These are phyloP conservation scores for Tetrao urogallus DNA, from an alignment of 2,113 vertebrate species.

Conservation along the genomic window DNA sequence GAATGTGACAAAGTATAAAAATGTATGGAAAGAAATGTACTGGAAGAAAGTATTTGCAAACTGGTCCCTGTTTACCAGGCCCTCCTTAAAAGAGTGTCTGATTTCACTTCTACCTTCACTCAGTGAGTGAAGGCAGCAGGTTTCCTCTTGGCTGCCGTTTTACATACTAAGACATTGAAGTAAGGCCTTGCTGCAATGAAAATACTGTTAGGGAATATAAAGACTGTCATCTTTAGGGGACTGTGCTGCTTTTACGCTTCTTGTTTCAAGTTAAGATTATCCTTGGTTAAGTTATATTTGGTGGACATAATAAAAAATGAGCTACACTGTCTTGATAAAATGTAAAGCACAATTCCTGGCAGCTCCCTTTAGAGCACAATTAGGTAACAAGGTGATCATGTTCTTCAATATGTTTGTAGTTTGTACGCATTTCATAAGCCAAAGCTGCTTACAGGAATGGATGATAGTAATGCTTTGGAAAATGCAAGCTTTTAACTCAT, in stretches of 20 bases:
- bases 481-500: neutral
- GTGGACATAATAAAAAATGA: neutral
- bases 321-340: neutral
- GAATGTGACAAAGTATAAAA: neutral
- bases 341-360: neutral
- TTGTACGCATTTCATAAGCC: neutral
- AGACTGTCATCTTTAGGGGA: neutral
- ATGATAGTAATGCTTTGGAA: neutral
- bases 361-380: neutral
- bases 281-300: neutral
- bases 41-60: neutral
- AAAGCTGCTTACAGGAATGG: neutral
- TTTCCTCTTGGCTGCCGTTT: slow-evolving; percentile 62
- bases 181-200: neutral
- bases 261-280: neutral
- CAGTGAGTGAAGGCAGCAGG: slow-evolving; percentile 80
- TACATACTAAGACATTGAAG: neutral
- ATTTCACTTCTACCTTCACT: slow-evolving; percentile 68
- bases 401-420: neutral
- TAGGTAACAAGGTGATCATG: neutral
- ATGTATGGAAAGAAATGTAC: neutral
- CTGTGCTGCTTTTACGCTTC: neutral
- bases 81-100: slow-evolving; percentile 32
- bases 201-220: neutral
- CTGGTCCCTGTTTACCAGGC: neutral